Conservation (phyloP, 2,113 vertebrate genomes). For the Pterocles burchelli region DNA sequence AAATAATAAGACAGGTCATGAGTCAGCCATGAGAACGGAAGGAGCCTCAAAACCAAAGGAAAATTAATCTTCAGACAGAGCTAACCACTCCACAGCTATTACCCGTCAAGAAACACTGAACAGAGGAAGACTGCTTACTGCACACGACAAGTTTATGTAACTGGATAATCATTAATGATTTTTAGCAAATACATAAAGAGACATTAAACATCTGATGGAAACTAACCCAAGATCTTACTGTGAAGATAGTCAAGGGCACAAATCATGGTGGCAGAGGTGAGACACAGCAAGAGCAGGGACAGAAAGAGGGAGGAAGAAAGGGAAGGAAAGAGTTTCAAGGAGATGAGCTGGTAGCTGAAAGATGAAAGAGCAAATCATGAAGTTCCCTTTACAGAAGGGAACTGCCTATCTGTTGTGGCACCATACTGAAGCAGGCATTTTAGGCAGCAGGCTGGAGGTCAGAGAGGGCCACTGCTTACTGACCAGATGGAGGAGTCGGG, state of each 20-base stretch:
- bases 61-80: slow-evolving; percentile 4
- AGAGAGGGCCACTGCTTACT: neutral
- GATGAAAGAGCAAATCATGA: neutral
- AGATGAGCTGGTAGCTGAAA: neutral
- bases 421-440: neutral
- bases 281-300: neutral
- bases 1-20: neutral
- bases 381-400: neutral
- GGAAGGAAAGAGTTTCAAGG: neutral
- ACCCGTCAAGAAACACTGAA: neutral
- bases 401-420: neutral
- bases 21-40: slow-evolving; percentile 28
- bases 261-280: neutral
- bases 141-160: neutral
- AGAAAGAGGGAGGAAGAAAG: neutral
- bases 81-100: neutral
- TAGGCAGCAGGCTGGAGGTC: neutral
- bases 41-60: slow-evolving; percentile 5
- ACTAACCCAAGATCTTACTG: neutral
- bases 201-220: neutral
- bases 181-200: neutral
- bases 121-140: neutral
- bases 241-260: neutral
- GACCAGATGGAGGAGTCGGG: neutral
- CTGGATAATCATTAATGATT: neutral